A percentile compares a stretch with the other conserved stretches of the same genome.
These are phyloP conservation scores for Julus scanicus DNA, from an alignment of 2,888 invertebrate species.

Conservation along the genomic window DNA sequence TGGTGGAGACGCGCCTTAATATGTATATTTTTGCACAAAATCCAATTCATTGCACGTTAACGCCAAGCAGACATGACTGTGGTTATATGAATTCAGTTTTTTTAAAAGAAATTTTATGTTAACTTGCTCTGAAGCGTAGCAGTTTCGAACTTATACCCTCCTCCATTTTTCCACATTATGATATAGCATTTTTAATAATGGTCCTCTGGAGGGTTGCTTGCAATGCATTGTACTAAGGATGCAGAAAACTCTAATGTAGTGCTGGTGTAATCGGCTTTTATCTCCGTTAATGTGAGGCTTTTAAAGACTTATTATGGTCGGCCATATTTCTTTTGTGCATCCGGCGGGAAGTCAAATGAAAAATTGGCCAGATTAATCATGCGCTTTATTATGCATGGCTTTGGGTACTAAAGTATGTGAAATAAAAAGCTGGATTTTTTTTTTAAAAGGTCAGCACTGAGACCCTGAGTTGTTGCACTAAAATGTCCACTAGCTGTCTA, in stretches of 20 bases:
- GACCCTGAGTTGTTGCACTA: no score
- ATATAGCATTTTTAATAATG: constrained; percentile 5
- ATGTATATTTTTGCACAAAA: no score
- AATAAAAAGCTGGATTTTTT: background rate
- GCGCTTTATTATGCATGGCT: background rate
- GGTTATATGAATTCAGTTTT: background rate
- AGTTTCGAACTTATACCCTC: background rate
- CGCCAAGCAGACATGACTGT: background rate
- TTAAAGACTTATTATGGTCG: constrained; percentile 39
- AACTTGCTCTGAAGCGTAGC: background rate
- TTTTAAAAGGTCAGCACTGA: no score
- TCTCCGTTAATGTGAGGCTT: constrained; percentile 34
- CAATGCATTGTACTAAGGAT: background rate
- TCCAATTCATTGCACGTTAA: background rate
- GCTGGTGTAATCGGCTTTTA: constrained; percentile 30
- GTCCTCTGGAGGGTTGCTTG: background rate
- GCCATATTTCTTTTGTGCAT: constrained; percentile 15
- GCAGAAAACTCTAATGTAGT: background rate
- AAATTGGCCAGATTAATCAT: constrained; percentile 29
- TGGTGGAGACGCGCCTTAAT: no score
- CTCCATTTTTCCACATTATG: constrained; percentile 13
- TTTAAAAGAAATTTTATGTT: background rate
- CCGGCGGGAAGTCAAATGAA: background rate
- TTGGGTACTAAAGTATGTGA: background rate
- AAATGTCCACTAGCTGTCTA: no score